These are phyloP conservation scores for Podargus strigoides DNA, from an alignment of 2,797 vertebrate genomes.

Conservation along the genomic window DNA sequence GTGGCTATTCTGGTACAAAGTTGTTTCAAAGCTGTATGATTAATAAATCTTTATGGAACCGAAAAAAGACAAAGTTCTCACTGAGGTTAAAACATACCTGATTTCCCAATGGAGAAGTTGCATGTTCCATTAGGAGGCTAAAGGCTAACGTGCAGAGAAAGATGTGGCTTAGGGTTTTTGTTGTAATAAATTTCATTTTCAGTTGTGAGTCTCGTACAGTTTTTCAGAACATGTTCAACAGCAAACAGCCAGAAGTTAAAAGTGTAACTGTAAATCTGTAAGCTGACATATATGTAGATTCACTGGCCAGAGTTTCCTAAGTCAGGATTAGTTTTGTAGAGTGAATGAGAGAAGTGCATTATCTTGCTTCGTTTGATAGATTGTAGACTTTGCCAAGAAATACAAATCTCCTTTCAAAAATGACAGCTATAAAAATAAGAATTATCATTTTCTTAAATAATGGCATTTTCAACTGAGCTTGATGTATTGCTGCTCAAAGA, in stretches of 20 bases:
- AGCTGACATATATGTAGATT: not conserved
- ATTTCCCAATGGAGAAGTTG: not conserved
- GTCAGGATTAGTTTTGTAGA: constrained; percentile 10
- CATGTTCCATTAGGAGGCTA: not conserved
- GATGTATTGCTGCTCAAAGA: not conserved
- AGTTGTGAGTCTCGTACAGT: not conserved
- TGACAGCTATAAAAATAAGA: constrained; percentile 12
- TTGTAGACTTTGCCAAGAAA: not conserved
- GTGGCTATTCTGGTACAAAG: constrained; percentile 25
- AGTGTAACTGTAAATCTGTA: not conserved
- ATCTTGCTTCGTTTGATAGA: not conserved
- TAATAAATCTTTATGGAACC: constrained; percentile 41
- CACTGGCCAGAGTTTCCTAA: not conserved
- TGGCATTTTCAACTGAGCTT: not conserved
- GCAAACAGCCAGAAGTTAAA: not conserved
- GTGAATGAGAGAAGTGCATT: not conserved
- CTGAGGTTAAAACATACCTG: constrained; percentile 25
- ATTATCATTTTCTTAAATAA: not conserved
- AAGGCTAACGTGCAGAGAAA: constrained; percentile 7
- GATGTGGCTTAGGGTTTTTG: not conserved
- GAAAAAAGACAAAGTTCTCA: not conserved
- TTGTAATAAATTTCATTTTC: not conserved
- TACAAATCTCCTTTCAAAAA: not conserved
- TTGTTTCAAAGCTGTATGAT: constrained; percentile 8
- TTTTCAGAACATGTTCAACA: not conserved